Evolutionary conservation across 2,113 vertebrate genomes (phyloP), one percentile per base, ranked within the genome.

Genomic region (Pollimyrus isidori): DNA sequence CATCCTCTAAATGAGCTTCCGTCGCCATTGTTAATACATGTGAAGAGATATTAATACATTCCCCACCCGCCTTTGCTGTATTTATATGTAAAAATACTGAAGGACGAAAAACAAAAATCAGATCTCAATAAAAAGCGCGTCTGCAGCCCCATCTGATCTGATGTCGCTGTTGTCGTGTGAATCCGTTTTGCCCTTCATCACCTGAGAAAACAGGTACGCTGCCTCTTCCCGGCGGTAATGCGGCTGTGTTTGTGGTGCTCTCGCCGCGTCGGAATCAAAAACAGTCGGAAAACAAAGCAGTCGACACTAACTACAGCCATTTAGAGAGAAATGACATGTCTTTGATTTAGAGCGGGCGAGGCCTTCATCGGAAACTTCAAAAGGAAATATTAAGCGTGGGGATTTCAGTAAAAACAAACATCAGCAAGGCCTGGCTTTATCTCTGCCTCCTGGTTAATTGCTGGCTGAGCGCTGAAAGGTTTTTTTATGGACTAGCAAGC

Each of bases 371-470:
- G 89, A 91, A 92, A 94, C 95, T 95, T 96, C 96, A 96, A 96
- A 95, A 93, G 93, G 87, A 94, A 88, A 92, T 92, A 92, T 91
- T 94, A 95, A 95, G 93, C 93, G 93, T 91, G 21, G 93, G 94
- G 94, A 95, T 94, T 95, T 94, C 89, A 93, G 92, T 89, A 92
- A 95, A 87, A 94, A 92, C 89, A 93, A 95, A 93, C 90, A 91
- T 91, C 92, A 95, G 93, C 95, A 93, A 95, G 95, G 93, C 94
- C 88, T 90, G 52, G 92, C 93, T 95, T 96, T 95, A 93, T 95
- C 95, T 92, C 94, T 95, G 93, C 95, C 95, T 95, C 94, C 93
- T 95, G 94, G 94, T 95, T 95, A 95, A 95, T 92, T 92, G 91
- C 89, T 93, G 94, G 92, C 93, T 94, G 93, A 92, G 91, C 92